A percentile compares a stretch with the other conserved stretches of the same genome.
Conservation (phyloP, 2,113 vertebrate species). For the Nanorana parkeri region DNA sequence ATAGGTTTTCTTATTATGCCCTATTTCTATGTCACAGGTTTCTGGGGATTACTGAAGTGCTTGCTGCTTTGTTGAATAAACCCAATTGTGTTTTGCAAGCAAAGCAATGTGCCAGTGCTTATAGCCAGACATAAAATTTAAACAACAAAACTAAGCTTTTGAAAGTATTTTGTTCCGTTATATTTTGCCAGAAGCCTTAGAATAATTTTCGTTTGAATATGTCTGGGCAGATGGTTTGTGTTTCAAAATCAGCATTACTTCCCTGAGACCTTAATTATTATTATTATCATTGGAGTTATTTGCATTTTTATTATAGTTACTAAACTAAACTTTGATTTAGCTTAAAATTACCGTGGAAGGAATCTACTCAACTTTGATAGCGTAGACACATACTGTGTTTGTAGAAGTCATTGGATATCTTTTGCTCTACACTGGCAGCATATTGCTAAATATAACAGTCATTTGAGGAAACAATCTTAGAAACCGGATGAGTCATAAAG, state of each 20-base stretch:
- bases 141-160: not conserved
- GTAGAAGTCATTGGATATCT: slow-evolving; percentile 18
- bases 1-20: no score
- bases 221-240: slow-evolving; percentile 13
- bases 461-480: slow-evolving; percentile 11
- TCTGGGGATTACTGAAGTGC: no score
- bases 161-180: not conserved
- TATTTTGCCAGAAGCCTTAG: not conserved
- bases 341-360: slow-evolving; percentile 26
- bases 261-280: slow-evolving; percentile 26
- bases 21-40: no score
- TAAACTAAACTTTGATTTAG: slow-evolving; percentile 27
- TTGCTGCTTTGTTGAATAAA: no score
- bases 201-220: not conserved
- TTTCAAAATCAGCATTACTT: not conserved
- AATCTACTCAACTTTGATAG: slow-evolving; percentile 5
- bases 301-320: not conserved
- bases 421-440: not conserved
- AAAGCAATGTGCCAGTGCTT: not conserved
- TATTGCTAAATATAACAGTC: slow-evolving; percentile 31
- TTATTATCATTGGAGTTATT: slow-evolving; percentile 11
- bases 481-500: slow-evolving; percentile 12
- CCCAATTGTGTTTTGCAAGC: no score
- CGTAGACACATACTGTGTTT: slow-evolving; percentile 28
- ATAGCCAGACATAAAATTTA: not conserved